Base-by-base conservation (phyloP, 2,888 invertebrate species). In the Flabesymbios commensalis region DNA sequence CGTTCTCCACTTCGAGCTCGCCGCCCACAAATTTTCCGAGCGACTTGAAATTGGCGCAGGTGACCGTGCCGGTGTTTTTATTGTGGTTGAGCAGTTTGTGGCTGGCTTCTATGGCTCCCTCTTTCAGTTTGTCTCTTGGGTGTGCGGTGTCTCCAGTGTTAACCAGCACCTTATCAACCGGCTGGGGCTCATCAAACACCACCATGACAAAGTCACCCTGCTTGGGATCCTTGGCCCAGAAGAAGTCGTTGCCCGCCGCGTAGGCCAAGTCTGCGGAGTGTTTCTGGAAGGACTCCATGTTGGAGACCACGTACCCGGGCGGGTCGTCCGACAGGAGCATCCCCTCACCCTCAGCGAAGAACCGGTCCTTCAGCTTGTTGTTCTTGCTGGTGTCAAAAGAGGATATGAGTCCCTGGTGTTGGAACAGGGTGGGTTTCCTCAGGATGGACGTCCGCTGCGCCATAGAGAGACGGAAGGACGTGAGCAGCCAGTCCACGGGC, bases 181-280 rank as follows among this genome's bases (percentile, higher is more conserved):
- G 36, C 32, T 54, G 53, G 1, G 24, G 7, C 1, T 48, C 47
- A 5, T 63, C 58, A 33, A 69, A 67, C 4, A 66, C 39, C 2
- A 69, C 28, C 14, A 22, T 22, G n/a, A 68, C 24, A 17, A 49
- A 24, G 32, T 61, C 56, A 7, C 59, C 61, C 10, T n/a, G 28
- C 26, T 55, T 29, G 3, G 61, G 51, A 2, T 61, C 45, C 22
- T 42, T 43, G 2, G 64, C 65, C 69, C 69, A 69, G 53, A 69
- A 69, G 48, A 36, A 68, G 7, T 60, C 57, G n/a, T 39, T 55
- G 14, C 59, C 61, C 0, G 58, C 47, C 5, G 33, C 51, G 52
- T 83, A 84, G 3, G 80, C 79, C 17, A 75, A 70, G 28, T 75
- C 74, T 0, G 79, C 74, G 24, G 69, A 64, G 64, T 76, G 74